Base-by-base conservation (phyloP, 2,797 vertebrate genomes). In the Bovichtus diacanthus region DNA sequence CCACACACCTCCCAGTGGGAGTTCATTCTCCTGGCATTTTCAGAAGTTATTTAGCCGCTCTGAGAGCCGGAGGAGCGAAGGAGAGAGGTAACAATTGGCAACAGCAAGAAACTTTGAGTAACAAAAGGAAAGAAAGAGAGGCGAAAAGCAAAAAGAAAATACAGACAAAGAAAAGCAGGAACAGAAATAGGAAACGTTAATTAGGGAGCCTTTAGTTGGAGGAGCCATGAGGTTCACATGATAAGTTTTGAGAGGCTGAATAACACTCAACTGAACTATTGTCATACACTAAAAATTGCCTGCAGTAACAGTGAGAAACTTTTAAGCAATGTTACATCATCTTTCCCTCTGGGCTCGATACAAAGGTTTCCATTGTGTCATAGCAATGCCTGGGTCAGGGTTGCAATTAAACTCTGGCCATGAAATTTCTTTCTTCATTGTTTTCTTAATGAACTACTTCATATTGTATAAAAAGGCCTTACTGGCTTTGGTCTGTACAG, bases 281-380 rank as follows among this genome's bases (percentile, higher is more conserved):
- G 82, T 74, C 77, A 76, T 10, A 70, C 38, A 74, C 49, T 61
- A 60, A 64, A 78, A 78, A 86, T 61, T 88, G 81, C 60, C 69
- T 70, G 78, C 62, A 65, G 83, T 71, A 88, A 84, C 41, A 46
- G 43, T 9, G 54, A 81, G 83, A 81, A 86, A 87, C 78, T 74
- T 74, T 82, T 71, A 60, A 55, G 66, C 64, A 41, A 15, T 9
- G 44, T 90, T 90, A 76, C 83, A 81, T 89, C 89, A 91, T 74
- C 65, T 69, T 78, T 74, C 70, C 81, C 65, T 78, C 39, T 34
- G 54, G 75, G 64, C 61, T 74, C 60, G 11, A 77, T 41, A 71
- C 68, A 73, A 64, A 34, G 58, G 55, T 47, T 86, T 74, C 55
- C 23, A 69, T 67, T 3, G 21, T 54, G 41, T 73, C 41, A 75